Percentiles rank a stretch among this genome's conserved stretches.
phyloP scores from a whole-genome alignment of 2,888 invertebrate genomes.

The Mimumesa dahlbomi region DNA sequence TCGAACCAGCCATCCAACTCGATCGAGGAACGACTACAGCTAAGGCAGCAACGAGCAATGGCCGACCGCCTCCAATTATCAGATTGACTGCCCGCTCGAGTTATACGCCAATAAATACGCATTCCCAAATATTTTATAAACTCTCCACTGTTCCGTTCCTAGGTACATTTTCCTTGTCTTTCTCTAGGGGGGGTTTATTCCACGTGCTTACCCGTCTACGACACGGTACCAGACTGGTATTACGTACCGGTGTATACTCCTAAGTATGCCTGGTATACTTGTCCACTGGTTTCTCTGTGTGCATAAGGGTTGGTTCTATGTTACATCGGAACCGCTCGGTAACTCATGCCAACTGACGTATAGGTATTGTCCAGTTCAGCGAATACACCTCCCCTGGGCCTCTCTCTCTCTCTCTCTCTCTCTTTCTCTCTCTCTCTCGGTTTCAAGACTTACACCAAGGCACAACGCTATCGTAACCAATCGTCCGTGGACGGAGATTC shows the following conservation, averaged over 20 bases:
- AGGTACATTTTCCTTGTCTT: too few species aligned
- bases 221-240: conserved; percentile 22
- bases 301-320: conserved; percentile 52
- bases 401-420: conserved; percentile 14
- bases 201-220: too few species aligned
- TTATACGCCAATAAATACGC: conserved; percentile 64
- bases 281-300: background rate
- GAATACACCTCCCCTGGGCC: conserved; percentile 31
- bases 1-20: conserved; percentile 17
- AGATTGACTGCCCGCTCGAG: conserved; percentile 64
- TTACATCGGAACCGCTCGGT: conserved; percentile 64
- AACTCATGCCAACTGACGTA: conserved; percentile 72
- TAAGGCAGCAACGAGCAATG: conserved; percentile 31
- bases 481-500: conserved; percentile 39
- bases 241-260: conserved; percentile 12
- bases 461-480: conserved; percentile 50
- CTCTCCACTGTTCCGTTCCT: conserved; percentile 40
- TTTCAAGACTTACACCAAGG: conserved; percentile 20
- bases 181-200: too few species aligned
- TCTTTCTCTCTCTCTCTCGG: conserved; percentile 22
- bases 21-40: conserved; percentile 20
- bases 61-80: conserved; percentile 69
- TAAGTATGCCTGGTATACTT: conserved; percentile 29
- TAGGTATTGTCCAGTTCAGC: conserved; percentile 68
- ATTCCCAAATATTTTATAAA: conserved; percentile 68